These are phyloP conservation scores for Papilio helenus DNA, from an alignment of 1,140 invertebrate species.

Conservation along the genomic window DNA sequence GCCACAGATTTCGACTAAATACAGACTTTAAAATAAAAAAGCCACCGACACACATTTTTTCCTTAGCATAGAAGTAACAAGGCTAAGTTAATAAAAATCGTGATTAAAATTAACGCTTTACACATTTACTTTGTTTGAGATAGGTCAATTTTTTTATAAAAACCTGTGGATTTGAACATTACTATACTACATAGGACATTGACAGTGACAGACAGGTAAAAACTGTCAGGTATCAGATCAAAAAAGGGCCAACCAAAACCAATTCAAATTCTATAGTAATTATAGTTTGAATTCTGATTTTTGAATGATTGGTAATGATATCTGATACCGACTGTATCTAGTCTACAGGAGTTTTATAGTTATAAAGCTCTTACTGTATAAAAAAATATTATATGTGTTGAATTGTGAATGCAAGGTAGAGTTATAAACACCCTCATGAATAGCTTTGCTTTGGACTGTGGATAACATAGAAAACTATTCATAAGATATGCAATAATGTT, in stretches of 20 bases:
- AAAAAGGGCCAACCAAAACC: not conserved
- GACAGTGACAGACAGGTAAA: too few relatives aligned
- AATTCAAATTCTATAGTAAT: too few relatives aligned
- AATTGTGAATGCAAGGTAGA: not conserved
- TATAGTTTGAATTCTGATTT: not conserved
- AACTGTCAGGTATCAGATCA: not conserved
- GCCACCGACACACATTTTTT: too few relatives aligned
- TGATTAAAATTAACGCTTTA: too few relatives aligned
- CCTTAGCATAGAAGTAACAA: too few relatives aligned
- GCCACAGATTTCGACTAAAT: too few relatives aligned
- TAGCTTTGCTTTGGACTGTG: not conserved
- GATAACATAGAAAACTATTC: not conserved
- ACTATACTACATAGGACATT: too few relatives aligned
- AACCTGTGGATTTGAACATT: too few relatives aligned
- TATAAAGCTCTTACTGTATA: not conserved
- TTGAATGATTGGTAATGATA: not conserved
- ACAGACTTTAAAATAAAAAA: too few relatives aligned
- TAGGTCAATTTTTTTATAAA: too few relatives aligned
- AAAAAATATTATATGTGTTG: not conserved
- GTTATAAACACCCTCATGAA: not conserved
- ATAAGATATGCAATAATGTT: constrained; percentile 11
- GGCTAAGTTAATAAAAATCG: too few relatives aligned
- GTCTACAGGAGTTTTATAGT: not conserved
- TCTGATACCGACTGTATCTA: not conserved
- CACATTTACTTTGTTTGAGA: too few relatives aligned